These are phyloP conservation scores for Apis mellifera DNA, from an alignment of 1,140 invertebrate genomes.

Conservation along the genomic window Amel_HAv3.1 CM009937.2:13804501-13805000, in stretches of 20 bases:
- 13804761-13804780: slow-evolving; percentile 7
- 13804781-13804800: slow-evolving; percentile 60
- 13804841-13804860: slow-evolving; percentile 52
- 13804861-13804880: slow-evolving; percentile 60
- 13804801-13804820: slow-evolving; percentile 56
- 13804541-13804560: slow-evolving; percentile 1
- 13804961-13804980: not conserved
- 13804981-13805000: not conserved
- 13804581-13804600: not conserved
- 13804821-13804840: slow-evolving; percentile 50
- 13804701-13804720: not conserved
- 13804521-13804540: not conserved
- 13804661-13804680: not conserved
- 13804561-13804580: slow-evolving; percentile 9
- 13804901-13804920: too few species aligned
- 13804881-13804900: not conserved
- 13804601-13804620: not conserved
- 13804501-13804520: slow-evolving; percentile 17
- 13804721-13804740: slow-evolving; percentile 5
- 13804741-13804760: slow-evolving; percentile 20
- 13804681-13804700: not conserved
- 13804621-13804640: not conserved
- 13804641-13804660: not conserved
- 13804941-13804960: slow-evolving; percentile 33
- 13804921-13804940: slow-evolving; percentile 41